Conservation (phyloP, 2,888 invertebrate genomes). For the Myopa testacea region DNA sequence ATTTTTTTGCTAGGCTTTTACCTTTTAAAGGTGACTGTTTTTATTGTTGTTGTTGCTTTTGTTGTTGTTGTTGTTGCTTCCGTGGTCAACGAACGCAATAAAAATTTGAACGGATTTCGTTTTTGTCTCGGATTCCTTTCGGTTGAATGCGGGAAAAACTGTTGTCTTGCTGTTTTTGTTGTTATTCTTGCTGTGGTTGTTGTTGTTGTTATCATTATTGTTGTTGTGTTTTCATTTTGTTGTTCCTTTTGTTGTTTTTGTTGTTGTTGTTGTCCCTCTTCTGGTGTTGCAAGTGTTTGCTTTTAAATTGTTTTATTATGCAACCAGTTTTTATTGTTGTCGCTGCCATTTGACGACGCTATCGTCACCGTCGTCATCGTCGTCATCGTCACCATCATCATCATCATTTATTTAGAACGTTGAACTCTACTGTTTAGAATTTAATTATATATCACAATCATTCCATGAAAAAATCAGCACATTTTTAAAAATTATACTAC, state of each 20-base stretch:
- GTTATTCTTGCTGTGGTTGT: background rate
- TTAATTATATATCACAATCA: background rate
- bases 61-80: constrained; percentile 12
- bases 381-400: background rate
- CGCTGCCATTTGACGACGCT: background rate
- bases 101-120: constrained; percentile 34
- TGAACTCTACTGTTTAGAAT: background rate
- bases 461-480: background rate
- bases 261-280: constrained; percentile 6
- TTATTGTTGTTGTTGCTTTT: background rate
- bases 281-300: background rate
- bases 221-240: background rate
- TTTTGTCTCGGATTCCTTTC: constrained; percentile 27
- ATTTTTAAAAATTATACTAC: constrained; percentile 3
- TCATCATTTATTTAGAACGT: background rate
- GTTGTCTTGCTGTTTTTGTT: background rate
- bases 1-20: background rate
- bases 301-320: constrained; percentile 46
- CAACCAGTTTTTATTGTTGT: constrained; percentile 29
- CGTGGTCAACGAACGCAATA: constrained; percentile 38
- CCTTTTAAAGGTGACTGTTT: background rate
- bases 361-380: background rate
- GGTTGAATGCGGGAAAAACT: too few relatives aligned
- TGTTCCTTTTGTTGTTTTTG: background rate
- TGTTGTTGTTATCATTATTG: background rate